These are phyloP conservation scores for Cyrtodaria siliqua DNA, from an alignment of 2,888 invertebrate species.

Conservation along the genomic window DNA sequence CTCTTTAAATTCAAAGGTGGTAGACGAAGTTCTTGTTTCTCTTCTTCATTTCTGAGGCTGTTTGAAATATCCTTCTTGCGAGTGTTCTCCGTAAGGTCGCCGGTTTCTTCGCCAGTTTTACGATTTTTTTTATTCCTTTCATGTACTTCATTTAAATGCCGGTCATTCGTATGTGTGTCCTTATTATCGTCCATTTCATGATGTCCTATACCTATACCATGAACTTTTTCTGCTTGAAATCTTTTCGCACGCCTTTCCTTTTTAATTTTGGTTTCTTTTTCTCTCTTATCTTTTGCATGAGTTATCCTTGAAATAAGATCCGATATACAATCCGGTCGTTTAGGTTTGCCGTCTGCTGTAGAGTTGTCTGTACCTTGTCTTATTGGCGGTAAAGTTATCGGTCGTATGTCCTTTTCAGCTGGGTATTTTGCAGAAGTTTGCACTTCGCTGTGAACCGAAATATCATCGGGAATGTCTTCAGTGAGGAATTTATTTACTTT, in stretches of 20 bases:
- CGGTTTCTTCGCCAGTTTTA: neutral
- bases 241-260: constrained; percentile 47
- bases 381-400: constrained; percentile 57
- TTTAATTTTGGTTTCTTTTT: constrained; percentile 32
- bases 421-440: neutral
- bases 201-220: constrained; percentile 12
- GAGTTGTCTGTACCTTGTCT: constrained; percentile 48
- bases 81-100: neutral
- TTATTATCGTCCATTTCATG: neutral
- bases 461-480: constrained; percentile 55
- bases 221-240: constrained; percentile 45
- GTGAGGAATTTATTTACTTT: constrained; percentile 53
- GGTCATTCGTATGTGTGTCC: neutral
- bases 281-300: constrained; percentile 39
- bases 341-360: constrained; percentile 4
- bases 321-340: constrained; percentile 36
- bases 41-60: neutral
- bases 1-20: constrained; percentile 8
- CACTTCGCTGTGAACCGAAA: constrained; percentile 38
- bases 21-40: neutral
- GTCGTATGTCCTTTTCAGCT: constrained; percentile 24
- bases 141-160: neutral
- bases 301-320: constrained; percentile 43
- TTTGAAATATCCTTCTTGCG: too few species aligned
- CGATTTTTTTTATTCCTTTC: neutral